A percentile compares a stretch with the other conserved stretches of the same genome.
phyloP scores from a whole-genome alignment of 2,113 vertebrate species.

The Periophthalmodon schlosseri region DNA sequence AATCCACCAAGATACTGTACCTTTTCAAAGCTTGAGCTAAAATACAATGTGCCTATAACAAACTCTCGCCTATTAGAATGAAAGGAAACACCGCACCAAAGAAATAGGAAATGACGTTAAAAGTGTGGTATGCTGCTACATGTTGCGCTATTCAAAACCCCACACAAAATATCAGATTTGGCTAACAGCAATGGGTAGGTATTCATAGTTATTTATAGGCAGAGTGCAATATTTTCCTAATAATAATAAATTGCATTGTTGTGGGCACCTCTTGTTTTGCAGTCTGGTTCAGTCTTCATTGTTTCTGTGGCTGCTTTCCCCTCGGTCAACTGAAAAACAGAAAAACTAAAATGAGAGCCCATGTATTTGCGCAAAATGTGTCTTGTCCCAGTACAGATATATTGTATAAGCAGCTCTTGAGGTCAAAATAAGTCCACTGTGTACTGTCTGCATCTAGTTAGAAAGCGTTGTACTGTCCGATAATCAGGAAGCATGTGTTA shows the following conservation, averaged over 20 bases:
- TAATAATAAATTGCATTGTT: not conserved
- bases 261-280: conserved; percentile 87
- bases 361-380: too few species aligned
- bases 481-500: too few species aligned
- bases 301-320: conserved; percentile 87
- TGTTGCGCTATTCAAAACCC: not conserved
- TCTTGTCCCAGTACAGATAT: too few species aligned
- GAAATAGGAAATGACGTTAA: conserved; percentile 31
- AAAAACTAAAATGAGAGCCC: not conserved
- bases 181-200: not conserved
- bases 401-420: too few species aligned
- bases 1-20: not conserved
- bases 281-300: conserved; percentile 88
- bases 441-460: too few species aligned
- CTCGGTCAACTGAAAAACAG: conserved; percentile 72
- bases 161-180: not conserved
- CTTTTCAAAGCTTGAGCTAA: not conserved
- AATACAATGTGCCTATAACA: conserved; percentile 19
- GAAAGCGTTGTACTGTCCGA: too few species aligned
- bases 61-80: conserved; percentile 23
- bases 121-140: not conserved
- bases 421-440: too few species aligned
- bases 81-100: conserved; percentile 29
- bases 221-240: not conserved
- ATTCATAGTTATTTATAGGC: not conserved